These are phyloP conservation scores for Falco concolor DNA, from an alignment of 2,797 vertebrate genomes.

Conservation along the genomic window DNA sequence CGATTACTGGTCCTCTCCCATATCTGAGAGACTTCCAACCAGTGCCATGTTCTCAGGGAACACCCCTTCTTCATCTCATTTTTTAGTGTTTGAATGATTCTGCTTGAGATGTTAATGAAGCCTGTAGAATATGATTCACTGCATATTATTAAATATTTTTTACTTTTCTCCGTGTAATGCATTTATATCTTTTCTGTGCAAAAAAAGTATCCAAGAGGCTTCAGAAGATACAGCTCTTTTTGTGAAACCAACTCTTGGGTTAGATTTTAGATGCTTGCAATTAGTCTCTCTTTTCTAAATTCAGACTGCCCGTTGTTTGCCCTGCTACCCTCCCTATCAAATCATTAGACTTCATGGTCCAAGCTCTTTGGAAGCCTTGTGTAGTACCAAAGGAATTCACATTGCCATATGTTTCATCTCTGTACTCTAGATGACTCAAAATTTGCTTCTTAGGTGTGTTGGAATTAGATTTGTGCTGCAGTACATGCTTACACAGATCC, in stretches of 20 bases:
- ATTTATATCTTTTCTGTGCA: not conserved
- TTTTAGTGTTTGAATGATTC: not conserved
- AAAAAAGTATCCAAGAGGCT: not conserved
- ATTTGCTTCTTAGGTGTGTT: not conserved
- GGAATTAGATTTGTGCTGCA: not conserved
- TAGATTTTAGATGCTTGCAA: not conserved
- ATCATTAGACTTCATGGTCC: not conserved
- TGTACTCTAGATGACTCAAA: not conserved
- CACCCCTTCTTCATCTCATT: not conserved
- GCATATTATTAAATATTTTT: not conserved
- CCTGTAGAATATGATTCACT: not conserved
- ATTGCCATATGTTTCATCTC: not conserved
- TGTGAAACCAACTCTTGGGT: not conserved
- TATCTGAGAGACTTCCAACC: not conserved
- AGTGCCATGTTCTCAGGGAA: not conserved
- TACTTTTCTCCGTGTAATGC: not conserved
- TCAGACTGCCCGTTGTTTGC: not conserved
- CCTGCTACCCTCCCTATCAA: not conserved
- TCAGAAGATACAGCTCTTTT: not conserved
- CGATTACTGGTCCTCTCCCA: not conserved
- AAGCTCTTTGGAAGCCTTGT: not conserved
- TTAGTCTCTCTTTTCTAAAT: not conserved
- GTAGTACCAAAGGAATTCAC: not conserved
- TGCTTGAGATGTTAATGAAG: not conserved
- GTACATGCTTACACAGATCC: not conserved